These are phyloP conservation scores for Mayetiola destructor DNA, from an alignment of 2,888 invertebrate species.

Conservation along the genomic window DNA sequence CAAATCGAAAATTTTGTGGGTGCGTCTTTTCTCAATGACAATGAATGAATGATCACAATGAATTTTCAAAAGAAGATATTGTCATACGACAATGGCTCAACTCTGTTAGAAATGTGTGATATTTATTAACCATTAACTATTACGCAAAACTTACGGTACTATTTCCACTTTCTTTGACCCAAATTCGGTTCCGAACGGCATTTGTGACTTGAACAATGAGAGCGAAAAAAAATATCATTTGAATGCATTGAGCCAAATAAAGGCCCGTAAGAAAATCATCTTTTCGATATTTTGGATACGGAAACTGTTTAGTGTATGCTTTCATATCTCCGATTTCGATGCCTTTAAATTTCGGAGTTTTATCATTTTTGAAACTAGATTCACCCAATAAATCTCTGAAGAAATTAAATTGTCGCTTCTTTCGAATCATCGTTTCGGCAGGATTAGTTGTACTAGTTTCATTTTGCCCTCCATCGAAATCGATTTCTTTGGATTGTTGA, in stretches of 20 bases:
- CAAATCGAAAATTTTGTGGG: too few relatives aligned
- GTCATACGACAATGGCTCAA: too few relatives aligned
- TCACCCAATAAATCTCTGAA: conserved; percentile 24
- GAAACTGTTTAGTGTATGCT: conserved; percentile 63
- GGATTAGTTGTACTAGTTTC: too few relatives aligned
- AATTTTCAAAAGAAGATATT: too few relatives aligned
- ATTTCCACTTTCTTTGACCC: conserved; percentile 52
- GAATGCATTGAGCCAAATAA: conserved; percentile 49
- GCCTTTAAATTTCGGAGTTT: conserved; percentile 21
- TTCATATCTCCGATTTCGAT: conserved; percentile 35
- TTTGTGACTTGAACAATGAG: conserved; percentile 49
- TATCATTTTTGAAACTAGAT: conserved; percentile 18
- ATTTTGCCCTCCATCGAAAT: too few relatives aligned
- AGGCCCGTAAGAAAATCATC: conserved; percentile 54
- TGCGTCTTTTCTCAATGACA: too few relatives aligned
- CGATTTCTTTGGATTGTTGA: too few relatives aligned
- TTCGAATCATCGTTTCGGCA: conserved; percentile 18
- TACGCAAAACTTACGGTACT: conserved; percentile 49
- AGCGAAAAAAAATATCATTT: conserved; percentile 52
- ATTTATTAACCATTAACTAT: too few relatives aligned
- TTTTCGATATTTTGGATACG: conserved; percentile 62
- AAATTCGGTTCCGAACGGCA: conserved; percentile 46
- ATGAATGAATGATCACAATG: too few relatives aligned
- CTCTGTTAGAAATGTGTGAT: too few relatives aligned
- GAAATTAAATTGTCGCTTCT: conserved; percentile 26